phyloP scores from a whole-genome alignment of 2,888 invertebrate genomes.

The Xanthorhoe spadicearia region DNA sequence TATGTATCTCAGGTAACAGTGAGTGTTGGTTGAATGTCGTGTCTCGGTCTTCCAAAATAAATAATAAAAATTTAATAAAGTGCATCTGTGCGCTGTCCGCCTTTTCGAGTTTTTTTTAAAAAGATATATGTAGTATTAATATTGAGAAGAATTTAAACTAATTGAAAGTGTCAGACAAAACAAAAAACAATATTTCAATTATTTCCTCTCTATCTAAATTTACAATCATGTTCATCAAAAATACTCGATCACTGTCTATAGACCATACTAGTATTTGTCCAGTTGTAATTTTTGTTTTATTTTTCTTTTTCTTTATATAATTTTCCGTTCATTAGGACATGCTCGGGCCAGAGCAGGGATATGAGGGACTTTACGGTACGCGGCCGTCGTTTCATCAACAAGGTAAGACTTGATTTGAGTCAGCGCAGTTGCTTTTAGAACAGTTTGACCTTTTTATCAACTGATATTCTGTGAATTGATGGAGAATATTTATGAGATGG shows the following conservation, averaged over 20 bases:
- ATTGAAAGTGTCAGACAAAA: too few species aligned
- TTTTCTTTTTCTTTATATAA: slow-evolving; percentile 51
- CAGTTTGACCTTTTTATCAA: neutral
- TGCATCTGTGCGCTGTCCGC: too few species aligned
- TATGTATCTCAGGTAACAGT: too few species aligned
- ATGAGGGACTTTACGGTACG: slow-evolving; percentile 96
- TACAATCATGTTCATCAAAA: neutral
- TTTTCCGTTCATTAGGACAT: slow-evolving; percentile 89
- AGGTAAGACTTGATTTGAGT: slow-evolving; percentile 86
- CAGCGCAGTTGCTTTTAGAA: slow-evolving; percentile 6
- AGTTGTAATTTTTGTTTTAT: slow-evolving; percentile 43
- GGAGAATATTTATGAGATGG: too few species aligned
- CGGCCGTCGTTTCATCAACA: slow-evolving; percentile 95
- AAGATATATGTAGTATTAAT: too few species aligned
- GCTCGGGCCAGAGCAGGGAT: slow-evolving; percentile 95
- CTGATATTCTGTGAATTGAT: neutral
- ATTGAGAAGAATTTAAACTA: too few species aligned
- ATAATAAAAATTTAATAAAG: too few species aligned
- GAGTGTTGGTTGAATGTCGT: too few species aligned
- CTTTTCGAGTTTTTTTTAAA: too few species aligned
- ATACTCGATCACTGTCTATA: neutral
- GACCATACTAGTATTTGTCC: neutral
- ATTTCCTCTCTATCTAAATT: too few species aligned
- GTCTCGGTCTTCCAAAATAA: too few species aligned
- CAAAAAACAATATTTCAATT: too few species aligned